Evolutionary conservation across 2,797 vertebrate genomes (phyloP).

Genomic region (Brotula barbata): DNA sequence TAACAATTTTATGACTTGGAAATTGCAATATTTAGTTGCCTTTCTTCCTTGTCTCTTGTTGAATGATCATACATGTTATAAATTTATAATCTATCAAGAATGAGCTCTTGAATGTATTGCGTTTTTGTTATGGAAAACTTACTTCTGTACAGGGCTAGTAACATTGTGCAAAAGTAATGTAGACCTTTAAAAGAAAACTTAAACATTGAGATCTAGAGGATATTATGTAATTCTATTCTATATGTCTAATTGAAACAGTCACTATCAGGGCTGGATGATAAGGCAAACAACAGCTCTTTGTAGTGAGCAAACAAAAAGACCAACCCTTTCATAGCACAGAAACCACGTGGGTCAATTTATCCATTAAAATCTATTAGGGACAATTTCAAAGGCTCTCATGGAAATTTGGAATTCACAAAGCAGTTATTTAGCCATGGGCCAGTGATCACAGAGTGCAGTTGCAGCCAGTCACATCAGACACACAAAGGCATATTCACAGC

Average conservation of each 20-base stretch:
- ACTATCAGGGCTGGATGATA: neutral
- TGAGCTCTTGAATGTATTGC: no score
- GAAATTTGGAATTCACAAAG: conserved; percentile 56
- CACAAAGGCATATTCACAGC: conserved; percentile 49
- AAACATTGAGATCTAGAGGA: no score
- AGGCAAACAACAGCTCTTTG: conserved; percentile 11
- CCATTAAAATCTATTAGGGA: conserved; percentile 54
- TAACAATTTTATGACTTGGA: no score
- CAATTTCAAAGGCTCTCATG: conserved; percentile 46
- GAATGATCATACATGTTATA: no score
- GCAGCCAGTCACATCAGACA: conserved; percentile 46
- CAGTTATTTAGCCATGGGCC: conserved; percentile 48
- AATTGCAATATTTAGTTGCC: no score
- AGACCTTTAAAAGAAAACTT: no score
- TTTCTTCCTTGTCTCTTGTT: no score
- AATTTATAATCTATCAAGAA: no score
- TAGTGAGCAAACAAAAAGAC: conserved; percentile 5
- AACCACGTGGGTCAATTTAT: conserved; percentile 46
- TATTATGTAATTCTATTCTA: no score
- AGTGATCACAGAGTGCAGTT: conserved; percentile 45
- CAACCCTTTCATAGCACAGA: conserved; percentile 12
- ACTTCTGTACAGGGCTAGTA: no score
- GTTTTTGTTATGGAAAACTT: no score
- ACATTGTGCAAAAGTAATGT: no score
- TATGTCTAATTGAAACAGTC: neutral